A percentile compares a stretch with the other conserved stretches of the same genome.
Evolutionary conservation across 2,888 invertebrate species (phyloP).

Genomic region (Pocota personata): DNA sequence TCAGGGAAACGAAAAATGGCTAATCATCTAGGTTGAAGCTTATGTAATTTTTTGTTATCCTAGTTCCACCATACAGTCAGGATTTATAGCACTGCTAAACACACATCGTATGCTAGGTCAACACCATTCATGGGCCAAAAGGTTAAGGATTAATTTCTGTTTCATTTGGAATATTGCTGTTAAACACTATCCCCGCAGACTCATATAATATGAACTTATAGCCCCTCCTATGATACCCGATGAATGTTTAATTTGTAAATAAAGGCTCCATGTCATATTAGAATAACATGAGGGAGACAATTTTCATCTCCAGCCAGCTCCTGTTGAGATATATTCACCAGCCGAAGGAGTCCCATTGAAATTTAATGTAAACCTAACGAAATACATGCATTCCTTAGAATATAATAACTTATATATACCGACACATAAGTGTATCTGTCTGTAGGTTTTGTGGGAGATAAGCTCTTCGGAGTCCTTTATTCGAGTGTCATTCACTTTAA

Average conservation of each 20-base stretch:
- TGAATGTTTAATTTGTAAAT: conserved; percentile 60
- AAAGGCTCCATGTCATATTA: conserved; percentile 37
- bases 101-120: conserved; percentile 9
- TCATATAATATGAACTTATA: background rate
- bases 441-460: conserved; percentile 14
- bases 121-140: background rate
- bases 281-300: conserved; percentile 31
- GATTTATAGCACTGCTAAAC: background rate
- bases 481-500: conserved; percentile 57
- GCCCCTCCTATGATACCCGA: background rate
- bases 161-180: conserved; percentile 7
- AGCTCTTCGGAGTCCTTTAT: conserved; percentile 48
- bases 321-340: background rate
- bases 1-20: too few species aligned
- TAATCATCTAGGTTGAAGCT: too few species aligned
- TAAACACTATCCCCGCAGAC: conserved; percentile 23
- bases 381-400: conserved; percentile 6
- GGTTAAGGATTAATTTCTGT: conserved; percentile 21
- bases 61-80: background rate
- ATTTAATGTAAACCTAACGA: conserved; percentile 29
- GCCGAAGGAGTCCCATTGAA: conserved; percentile 13
- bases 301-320: background rate
- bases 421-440: background rate
- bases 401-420: background rate
- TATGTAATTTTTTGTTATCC: background rate